These are phyloP conservation scores for Meloidogyne chitwoodi DNA, from an alignment of 1,140 invertebrate species.

Conservation along the genomic window DNA sequence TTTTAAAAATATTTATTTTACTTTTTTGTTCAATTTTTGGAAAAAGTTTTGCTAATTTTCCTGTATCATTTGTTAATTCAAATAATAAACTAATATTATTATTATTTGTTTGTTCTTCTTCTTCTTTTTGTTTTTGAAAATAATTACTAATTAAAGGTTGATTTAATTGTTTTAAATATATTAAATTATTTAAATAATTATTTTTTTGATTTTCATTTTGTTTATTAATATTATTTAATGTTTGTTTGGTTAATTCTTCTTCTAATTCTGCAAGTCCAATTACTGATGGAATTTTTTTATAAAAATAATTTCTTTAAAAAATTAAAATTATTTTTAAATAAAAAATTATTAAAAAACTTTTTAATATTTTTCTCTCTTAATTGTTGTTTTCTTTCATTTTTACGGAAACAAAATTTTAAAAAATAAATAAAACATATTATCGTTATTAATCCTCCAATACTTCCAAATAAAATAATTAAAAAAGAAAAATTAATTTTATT, in stretches of 20 bases:
- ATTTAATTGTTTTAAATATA: conserved; percentile 11
- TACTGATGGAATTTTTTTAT: neutral
- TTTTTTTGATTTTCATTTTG: neutral
- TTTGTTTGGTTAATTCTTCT: neutral
- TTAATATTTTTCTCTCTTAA: neutral
- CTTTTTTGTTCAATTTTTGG: conserved; percentile 11
- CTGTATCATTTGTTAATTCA: conserved; percentile 11
- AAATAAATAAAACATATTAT: neutral
- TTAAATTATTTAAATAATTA: neutral
- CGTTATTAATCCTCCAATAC: neutral
- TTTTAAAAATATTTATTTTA: neutral
- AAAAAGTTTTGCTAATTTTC: conserved; percentile 15
- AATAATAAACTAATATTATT: neutral
- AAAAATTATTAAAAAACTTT: neutral
- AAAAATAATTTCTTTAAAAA: neutral
- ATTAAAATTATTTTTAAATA: neutral
- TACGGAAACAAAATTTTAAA: neutral
- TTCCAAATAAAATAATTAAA: conserved; percentile 3
- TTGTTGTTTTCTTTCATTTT: neutral
- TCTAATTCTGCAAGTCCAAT: neutral
- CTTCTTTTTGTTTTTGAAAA: neutral
- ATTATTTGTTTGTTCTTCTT: neutral
- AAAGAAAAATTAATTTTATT: neutral
- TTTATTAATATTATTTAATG: neutral
- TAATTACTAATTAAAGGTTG: conserved; percentile 15